A percentile compares a stretch with the other conserved stretches of the same genome.
Evolutionary conservation across 2,113 vertebrate genomes (phyloP).

Genomic region (Actenoides hombroni): DNA sequence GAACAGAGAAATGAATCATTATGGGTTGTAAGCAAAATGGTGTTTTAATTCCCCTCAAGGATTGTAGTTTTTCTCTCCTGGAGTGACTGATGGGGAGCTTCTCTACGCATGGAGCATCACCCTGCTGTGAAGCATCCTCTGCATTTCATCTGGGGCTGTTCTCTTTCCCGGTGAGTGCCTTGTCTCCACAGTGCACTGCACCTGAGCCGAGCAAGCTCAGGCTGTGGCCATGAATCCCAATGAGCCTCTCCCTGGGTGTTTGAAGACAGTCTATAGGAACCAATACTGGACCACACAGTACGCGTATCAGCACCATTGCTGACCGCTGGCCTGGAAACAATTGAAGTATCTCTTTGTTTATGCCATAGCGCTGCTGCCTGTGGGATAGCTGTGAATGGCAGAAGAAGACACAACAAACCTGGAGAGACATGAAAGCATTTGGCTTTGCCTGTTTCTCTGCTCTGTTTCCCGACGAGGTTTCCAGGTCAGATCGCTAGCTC

Average conservation of each 20-base stretch:
- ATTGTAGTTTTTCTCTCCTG: not conserved
- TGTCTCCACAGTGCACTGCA: not conserved
- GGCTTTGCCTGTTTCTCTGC: not conserved
- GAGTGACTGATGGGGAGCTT: not conserved
- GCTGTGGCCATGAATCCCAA: not conserved
- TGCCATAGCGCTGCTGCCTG: not conserved
- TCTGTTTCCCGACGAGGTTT: not conserved
- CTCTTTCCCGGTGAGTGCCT: not conserved
- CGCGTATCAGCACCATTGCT: not conserved
- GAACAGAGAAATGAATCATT: not conserved
- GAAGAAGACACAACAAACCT: not conserved
- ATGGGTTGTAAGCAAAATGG: not conserved
- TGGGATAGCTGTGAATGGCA: not conserved
- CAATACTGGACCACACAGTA: not conserved
- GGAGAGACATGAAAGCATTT: not conserved
- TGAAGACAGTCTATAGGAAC: not conserved
- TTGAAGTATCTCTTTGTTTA: not conserved
- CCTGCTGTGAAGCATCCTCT: not conserved
- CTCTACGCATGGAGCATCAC: fast-evolving
- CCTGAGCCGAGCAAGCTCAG: not conserved
- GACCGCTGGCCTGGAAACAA: not conserved
- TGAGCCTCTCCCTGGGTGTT: not conserved
- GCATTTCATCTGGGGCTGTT: not conserved
- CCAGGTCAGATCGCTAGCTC: not conserved
- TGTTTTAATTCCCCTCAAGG: not conserved